Evolutionary conservation across 2,113 vertebrate species (phyloP).

Genomic region (Cepphus grylle): DNA sequence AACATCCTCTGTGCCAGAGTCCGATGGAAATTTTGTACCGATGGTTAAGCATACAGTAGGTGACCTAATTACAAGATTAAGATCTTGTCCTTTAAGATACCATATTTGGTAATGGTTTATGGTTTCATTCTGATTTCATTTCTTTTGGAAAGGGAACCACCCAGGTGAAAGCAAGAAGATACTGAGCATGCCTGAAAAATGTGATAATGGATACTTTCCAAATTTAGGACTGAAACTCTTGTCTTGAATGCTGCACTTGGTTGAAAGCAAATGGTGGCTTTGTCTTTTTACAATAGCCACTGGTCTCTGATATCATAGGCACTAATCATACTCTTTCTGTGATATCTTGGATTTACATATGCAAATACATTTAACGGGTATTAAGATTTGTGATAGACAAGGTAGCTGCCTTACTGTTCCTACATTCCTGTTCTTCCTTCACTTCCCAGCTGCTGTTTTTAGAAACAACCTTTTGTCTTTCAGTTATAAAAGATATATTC

Average conservation of each 20-base stretch:
- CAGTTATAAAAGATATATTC: background rate
- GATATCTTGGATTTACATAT: background rate
- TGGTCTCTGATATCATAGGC: background rate
- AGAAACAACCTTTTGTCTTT: background rate
- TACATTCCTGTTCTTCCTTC: background rate
- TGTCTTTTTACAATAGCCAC: background rate
- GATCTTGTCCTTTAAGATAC: background rate
- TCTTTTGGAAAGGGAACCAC: background rate
- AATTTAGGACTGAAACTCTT: background rate
- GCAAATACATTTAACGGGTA: background rate
- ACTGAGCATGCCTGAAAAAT: background rate
- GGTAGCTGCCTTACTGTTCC: background rate
- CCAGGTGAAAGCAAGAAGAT: background rate
- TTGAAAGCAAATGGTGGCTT: background rate
- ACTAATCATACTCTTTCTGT: background rate
- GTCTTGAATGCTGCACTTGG: background rate
- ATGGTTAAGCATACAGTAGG: background rate
- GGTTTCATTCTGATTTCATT: background rate
- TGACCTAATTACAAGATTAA: background rate
- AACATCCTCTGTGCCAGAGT: fast-evolving
- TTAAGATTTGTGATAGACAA: background rate
- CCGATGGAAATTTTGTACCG: background rate
- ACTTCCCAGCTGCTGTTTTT: background rate
- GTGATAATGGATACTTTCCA: background rate
- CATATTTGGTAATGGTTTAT: background rate